Conservation (phyloP, 2,113 vertebrate genomes). For the Carassius carassius region DNA sequence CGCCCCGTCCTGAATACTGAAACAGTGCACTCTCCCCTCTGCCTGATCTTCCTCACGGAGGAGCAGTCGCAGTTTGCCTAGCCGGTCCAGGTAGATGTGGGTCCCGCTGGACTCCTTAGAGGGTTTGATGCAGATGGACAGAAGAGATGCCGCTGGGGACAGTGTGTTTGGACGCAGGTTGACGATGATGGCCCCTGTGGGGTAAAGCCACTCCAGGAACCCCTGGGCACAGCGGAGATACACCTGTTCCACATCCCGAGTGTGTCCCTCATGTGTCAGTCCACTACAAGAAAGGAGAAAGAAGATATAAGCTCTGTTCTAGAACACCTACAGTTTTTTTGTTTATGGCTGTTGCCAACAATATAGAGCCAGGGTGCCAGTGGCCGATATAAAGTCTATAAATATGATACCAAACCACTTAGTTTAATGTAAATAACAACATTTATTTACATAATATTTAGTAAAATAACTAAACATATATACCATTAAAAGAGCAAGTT, state of each 20-base stretch:
- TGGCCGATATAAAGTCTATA: too few relatives aligned
- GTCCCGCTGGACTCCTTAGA: conserved; percentile 85
- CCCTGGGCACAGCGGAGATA: conserved; percentile 94
- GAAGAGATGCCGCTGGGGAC: conserved; percentile 76
- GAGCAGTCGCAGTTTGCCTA: conserved; percentile 87
- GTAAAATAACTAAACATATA: not conserved
- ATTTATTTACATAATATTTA: not conserved
- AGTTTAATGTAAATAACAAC: too few relatives aligned
- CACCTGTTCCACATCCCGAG: conserved; percentile 96
- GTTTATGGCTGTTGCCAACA: too few relatives aligned
- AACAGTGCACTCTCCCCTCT: conserved; percentile 83
- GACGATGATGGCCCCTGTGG: conserved; percentile 93
- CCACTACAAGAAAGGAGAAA: conserved; percentile 75
- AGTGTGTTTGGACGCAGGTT: conserved; percentile 90
- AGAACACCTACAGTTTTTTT: not conserved
- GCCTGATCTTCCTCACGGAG: conserved; percentile 80
- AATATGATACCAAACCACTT: too few relatives aligned
- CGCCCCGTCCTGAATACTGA: conserved; percentile 84
- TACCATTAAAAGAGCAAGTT: not conserved
- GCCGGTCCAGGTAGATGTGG: conserved; percentile 96
- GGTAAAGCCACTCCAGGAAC: conserved; percentile 94
- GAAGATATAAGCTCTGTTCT: not conserved
- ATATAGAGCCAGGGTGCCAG: too few relatives aligned
- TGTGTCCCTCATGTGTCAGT: conserved; percentile 90
- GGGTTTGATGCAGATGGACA: conserved; percentile 94